phyloP scores from a whole-genome alignment of 2,888 invertebrate species.

The Acronicta alni region DNA sequence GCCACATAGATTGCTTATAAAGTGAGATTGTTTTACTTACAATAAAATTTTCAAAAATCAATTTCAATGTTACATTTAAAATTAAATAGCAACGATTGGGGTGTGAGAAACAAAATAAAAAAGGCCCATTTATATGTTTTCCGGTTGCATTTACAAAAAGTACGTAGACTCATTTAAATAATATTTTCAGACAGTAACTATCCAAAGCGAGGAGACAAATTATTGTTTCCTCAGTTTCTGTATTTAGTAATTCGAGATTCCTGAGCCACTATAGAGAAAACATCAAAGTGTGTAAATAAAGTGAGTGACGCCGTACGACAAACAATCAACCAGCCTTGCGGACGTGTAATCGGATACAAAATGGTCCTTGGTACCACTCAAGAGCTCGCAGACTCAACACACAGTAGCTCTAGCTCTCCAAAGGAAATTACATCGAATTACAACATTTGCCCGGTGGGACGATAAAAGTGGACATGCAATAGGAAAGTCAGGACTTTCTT shows the following conservation, averaged over 20 bases:
- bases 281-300: conserved; percentile 77
- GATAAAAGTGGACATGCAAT: conserved; percentile 62
- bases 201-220: conserved; percentile 42
- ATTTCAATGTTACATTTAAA: background rate
- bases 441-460: conserved; percentile 64
- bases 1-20: conserved; percentile 53
- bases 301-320: conserved; percentile 68
- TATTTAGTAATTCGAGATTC: conserved; percentile 73
- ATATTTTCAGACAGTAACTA: conserved; percentile 4
- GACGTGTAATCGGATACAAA: conserved; percentile 83
- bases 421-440: conserved; percentile 75
- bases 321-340: conserved; percentile 77
- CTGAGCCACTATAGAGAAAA: conserved; percentile 71
- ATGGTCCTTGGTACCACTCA: conserved; percentile 71
- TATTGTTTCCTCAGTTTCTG: conserved; percentile 52
- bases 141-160: no score
- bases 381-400: conserved; percentile 66
- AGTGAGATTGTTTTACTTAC: conserved; percentile 52
- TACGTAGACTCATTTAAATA: no score
- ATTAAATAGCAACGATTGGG: background rate
- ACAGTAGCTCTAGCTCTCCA: conserved; percentile 67
- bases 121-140: no score
- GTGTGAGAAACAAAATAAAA: background rate
- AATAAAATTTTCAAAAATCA: conserved; percentile 13
- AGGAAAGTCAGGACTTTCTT: conserved; percentile 55